Evolutionary conservation across 2,797 vertebrate species (phyloP).

Genomic region (Takifugu ocellatus): DNA sequence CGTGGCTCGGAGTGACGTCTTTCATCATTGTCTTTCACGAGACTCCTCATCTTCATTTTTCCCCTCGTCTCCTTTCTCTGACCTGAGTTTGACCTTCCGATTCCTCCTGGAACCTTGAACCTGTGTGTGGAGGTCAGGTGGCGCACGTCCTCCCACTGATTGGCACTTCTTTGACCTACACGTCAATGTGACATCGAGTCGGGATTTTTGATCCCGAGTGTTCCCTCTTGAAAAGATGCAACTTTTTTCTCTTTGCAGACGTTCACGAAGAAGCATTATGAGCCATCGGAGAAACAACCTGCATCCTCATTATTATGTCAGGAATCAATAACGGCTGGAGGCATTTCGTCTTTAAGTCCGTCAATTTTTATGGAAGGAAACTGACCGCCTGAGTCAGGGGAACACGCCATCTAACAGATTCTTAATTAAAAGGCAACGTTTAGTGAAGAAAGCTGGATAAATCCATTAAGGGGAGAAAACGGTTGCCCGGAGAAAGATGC

Average conservation of each 20-base stretch:
- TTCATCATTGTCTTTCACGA: conserved; percentile 32
- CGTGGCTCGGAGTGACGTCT: conserved; percentile 18
- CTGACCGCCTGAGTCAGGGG: neutral
- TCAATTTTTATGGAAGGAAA: conserved; percentile 9
- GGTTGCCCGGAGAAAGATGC: neutral
- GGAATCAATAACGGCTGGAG: conserved; percentile 17
- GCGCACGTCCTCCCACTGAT: too few species aligned
- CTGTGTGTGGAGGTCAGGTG: neutral
- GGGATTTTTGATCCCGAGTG: too few species aligned
- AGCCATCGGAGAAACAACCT: neutral
- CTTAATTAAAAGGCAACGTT: conserved; percentile 30
- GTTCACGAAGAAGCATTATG: conserved; percentile 1
- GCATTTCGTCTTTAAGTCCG: conserved; percentile 5
- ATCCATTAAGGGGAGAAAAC: conserved; percentile 10
- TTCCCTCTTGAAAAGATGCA: too few species aligned
- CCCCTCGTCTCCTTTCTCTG: conserved; percentile 5
- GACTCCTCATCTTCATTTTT: conserved; percentile 24
- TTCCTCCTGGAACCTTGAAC: conserved; percentile 23
- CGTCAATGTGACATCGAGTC: too few species aligned
- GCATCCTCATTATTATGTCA: conserved; percentile 13
- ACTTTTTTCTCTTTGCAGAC: neutral
- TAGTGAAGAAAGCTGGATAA: conserved; percentile 15
- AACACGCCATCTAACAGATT: conserved; percentile 3
- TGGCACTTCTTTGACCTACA: too few species aligned
- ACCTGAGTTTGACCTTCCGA: conserved; percentile 43